Base-by-base conservation (phyloP, 2,888 invertebrate genomes). In the Epirrita christyi region DNA sequence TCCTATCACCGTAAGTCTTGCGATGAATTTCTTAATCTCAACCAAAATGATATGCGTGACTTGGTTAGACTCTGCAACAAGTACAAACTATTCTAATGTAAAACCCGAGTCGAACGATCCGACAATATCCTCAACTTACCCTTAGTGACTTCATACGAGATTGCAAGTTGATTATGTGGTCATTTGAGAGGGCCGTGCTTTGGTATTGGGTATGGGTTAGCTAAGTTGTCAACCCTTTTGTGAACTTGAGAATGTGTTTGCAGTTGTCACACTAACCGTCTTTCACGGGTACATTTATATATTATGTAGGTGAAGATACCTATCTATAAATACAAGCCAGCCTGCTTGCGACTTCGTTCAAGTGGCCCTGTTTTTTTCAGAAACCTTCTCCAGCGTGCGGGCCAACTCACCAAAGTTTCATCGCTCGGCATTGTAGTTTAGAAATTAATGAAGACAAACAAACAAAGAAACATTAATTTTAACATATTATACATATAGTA, bases 11-110 rank as follows among this genome's bases (percentile, higher is more conserved):
- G 2, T 3, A 21, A 21, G 2, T 21, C 2, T 4, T 21, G 21
- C 21, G 21, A 21, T 4, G 4, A 21, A 21, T 21, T 21, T 21
- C 21, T 21, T 21, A 21, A 21, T 21, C 4, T 21, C 21, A 21
- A 21, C 21, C 21, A 4, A 21, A 21, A 21, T 21, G 21, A 47
- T 41, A 55, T 8, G 15, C 21, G 42, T 29, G 44, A 42, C 45
- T 21, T 21, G 4, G 21, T 4, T 52, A 61, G 48, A 1, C 9
- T 66, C 55, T 38, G 54, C 64, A 63, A 55, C 48, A 56, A 57
- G 57, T 59, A 47, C 46, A 59, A 74, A 75, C 67, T 75, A 75
- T 72, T 72, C 56, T 67, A 70, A 73, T 69, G 71, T 75, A 67
- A 71, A 68, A 68, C 66, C 55, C 34, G 55, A 68, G 66, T 66